Evolutionary conservation across 2,797 vertebrate species (phyloP), one percentile per base, ranked within the genome.

Genomic region (Periparus ater): DNA sequence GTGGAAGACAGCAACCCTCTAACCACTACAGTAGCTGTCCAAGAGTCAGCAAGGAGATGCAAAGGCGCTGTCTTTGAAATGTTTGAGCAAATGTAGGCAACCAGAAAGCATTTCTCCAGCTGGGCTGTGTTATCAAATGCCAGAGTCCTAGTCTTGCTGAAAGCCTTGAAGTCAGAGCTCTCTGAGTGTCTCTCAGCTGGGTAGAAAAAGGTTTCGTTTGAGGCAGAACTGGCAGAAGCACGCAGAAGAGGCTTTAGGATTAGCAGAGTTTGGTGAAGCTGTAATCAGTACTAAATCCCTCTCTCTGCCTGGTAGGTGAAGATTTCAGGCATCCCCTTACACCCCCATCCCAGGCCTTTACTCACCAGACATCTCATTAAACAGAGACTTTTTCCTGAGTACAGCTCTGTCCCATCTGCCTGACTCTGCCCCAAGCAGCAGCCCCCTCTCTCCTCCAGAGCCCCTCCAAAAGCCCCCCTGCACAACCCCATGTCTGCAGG

Each of bases 11-110:
- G 57, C 32, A 92, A 8, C 12, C 14, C 26, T 51, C 18, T 27
- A 47, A 51, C 5, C 0, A 1, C 32, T 63, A 18, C 12, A 3
- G 2, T 17, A 15, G 17, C 57, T 63, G 15, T 29, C 7, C 29
- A 47, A 45, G 63, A 82, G 42, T 30, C 45, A 66, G 25, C 2
- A 11, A 77, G 83, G 54, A 63, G 38, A 42, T 0, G 2, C 1
- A 1, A 72, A 73, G 13, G 17, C 42, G 27, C 22, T 68, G n/a
- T 12, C 38, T 72, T 80, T 66, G 57, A 93, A 85, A 77, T 9
- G 26, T 32, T 40, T 0, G 1, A 79, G 54, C 2, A 13, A 53
- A 63, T 74, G 55, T 11, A 58, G 45, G 48, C 30, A 65, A 77
- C 3, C 11, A 57, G 42, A 77, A 85, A 87, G 12, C 7, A 54